phyloP scores from a whole-genome alignment of 2,888 invertebrate genomes.

The Boloria euphrosyne region DNA sequence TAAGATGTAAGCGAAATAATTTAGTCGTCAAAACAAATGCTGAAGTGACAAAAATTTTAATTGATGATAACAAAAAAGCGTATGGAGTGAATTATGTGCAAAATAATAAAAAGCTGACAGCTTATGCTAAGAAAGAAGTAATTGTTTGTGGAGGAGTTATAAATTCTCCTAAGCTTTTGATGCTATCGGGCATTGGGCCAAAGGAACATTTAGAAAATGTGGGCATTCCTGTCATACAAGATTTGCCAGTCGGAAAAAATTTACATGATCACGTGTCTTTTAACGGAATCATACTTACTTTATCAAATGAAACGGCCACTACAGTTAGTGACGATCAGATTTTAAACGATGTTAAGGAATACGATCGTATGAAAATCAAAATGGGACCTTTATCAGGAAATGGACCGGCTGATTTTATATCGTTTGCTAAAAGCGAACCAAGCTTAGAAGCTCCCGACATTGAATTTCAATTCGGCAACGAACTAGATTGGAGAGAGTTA shows the following conservation, averaged over 20 bases:
- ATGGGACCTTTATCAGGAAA: conserved; percentile 77
- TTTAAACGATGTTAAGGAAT: conserved; percentile 62
- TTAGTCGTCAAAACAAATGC: conserved; percentile 75
- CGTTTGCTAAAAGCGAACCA: conserved; percentile 80
- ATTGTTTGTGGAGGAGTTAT: conserved; percentile 62
- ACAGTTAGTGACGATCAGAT: conserved; percentile 60
- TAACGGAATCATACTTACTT: conserved; percentile 72
- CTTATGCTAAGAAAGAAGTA: conserved; percentile 61
- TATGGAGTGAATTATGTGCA: conserved; percentile 57
- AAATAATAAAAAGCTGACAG: conserved; percentile 47
- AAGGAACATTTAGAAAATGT: conserved; percentile 53
- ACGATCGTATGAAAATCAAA: conserved; percentile 56
- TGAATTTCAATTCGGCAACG: conserved; percentile 81
- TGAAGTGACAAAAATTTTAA: conserved; percentile 79
- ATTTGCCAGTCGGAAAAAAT: conserved; percentile 66
- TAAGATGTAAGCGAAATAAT: conserved; percentile 78
- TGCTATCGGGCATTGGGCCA: conserved; percentile 69
- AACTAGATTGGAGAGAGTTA: conserved; percentile 72
- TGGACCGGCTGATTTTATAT: conserved; percentile 79
- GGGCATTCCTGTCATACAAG: conserved; percentile 52
- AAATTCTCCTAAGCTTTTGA: conserved; percentile 61
- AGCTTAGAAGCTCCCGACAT: conserved; percentile 82
- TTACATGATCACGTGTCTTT: conserved; percentile 70
- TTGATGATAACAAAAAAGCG: conserved; percentile 68
- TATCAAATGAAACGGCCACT: conserved; percentile 77